Evolutionary conservation across 2,888 invertebrate species (phyloP).

Genomic region (Drosophila mimetica): DNA sequence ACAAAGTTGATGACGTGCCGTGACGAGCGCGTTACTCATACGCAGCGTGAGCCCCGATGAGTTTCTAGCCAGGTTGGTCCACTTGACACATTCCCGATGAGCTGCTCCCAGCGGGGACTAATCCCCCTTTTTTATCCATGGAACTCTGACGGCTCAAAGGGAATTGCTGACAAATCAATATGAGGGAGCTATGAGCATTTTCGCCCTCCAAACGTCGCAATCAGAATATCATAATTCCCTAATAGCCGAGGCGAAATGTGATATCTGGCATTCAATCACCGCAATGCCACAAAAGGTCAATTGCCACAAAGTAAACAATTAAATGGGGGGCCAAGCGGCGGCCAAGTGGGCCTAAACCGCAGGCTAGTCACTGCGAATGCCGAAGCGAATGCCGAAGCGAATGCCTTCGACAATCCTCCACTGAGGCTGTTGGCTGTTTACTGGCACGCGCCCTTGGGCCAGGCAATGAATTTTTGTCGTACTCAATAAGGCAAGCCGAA

Average conservation of each 20-base stretch:
- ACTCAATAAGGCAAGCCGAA: conserved; percentile 65
- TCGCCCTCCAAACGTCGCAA: conserved; percentile 1
- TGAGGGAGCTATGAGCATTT: conserved; percentile 22
- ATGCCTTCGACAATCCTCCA: conserved; percentile 42
- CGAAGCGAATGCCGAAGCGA: conserved; percentile 23
- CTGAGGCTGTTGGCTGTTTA: conserved; percentile 48
- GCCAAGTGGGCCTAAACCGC: conserved; percentile 27
- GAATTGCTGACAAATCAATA: conserved; percentile 24
- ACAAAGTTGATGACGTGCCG: conserved; percentile 33
- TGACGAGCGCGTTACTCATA: conserved; percentile 40
- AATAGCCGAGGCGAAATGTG: conserved; percentile 34
- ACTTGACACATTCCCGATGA: conserved; percentile 55
- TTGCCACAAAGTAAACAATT: conserved; percentile 76
- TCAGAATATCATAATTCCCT: conserved; percentile 55
- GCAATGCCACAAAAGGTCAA: conserved; percentile 65
- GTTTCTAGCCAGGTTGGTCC: conserved; percentile 42
- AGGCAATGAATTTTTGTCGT: conserved; percentile 61
- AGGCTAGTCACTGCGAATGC: conserved; percentile 37
- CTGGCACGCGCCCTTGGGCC: conserved; percentile 52
- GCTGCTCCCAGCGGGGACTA: conserved; percentile 23
- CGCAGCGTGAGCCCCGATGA: conserved; percentile 49
- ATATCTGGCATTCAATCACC: conserved; percentile 61
- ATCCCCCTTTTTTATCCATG: conserved; percentile 10
- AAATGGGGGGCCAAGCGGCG: conserved; percentile 57
- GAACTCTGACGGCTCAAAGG: conserved; percentile 3